Conservation (phyloP, 2,888 invertebrate species). For the Spisula subtruncata region DNA sequence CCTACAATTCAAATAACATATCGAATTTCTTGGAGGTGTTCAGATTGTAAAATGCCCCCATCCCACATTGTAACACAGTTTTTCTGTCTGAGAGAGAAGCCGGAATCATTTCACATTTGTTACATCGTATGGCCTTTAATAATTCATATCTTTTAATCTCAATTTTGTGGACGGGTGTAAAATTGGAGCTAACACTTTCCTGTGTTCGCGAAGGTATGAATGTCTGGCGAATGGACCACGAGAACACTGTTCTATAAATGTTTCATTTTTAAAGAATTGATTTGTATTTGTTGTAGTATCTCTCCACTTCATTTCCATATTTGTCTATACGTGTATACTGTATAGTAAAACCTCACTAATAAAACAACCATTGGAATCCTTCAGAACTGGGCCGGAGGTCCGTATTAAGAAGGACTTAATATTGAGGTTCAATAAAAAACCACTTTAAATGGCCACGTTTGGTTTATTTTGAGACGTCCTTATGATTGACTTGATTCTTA, state of each 20-base stretch:
- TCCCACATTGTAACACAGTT: neutral
- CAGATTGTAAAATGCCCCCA: slow-evolving; percentile 23
- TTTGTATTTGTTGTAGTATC: neutral
- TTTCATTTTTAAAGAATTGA: neutral
- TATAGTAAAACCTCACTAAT: too few species aligned
- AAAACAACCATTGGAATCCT: too few species aligned
- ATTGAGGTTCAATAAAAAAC: too few species aligned
- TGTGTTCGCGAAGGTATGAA: slow-evolving; percentile 9
- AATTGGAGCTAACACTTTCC: neutral
- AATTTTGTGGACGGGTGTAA: slow-evolving; percentile 29
- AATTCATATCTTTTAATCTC: slow-evolving; percentile 31
- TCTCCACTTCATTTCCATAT: neutral
- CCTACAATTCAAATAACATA: neutral
- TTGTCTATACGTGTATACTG: too few species aligned
- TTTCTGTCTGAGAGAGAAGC: neutral
- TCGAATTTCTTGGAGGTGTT: slow-evolving; percentile 1
- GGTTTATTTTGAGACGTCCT: too few species aligned
- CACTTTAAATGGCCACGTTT: too few species aligned
- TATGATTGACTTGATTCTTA: too few species aligned
- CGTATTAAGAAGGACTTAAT: too few species aligned
- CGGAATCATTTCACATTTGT: slow-evolving; percentile 12
- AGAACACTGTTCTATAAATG: neutral
- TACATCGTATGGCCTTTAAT: slow-evolving; percentile 14
- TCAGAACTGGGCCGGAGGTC: too few species aligned
- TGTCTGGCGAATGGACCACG: slow-evolving; percentile 23